Conservation (phyloP, 2,888 invertebrate species). For the Sinohyriopsis cumingii region DNA sequence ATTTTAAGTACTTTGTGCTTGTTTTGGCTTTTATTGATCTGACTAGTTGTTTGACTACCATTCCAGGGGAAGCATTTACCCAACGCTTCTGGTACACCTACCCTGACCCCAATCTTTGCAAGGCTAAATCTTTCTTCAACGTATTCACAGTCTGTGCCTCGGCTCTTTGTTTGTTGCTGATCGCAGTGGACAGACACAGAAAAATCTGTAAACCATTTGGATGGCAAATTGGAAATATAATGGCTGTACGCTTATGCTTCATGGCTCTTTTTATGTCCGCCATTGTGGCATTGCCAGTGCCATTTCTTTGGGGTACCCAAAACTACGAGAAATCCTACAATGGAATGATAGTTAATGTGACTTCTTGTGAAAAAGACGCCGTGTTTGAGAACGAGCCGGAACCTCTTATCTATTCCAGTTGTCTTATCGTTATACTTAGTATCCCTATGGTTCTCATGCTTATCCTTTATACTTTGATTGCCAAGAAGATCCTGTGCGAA, state of each 20-base stretch:
- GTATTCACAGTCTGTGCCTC: conserved; percentile 19
- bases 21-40: conserved; percentile 18
- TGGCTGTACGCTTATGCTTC: too few relatives aligned
- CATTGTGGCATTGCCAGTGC: too few relatives aligned
- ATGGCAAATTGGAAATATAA: conserved; percentile 12
- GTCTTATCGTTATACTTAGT: too few relatives aligned
- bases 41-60: conserved; percentile 15
- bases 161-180: conserved; percentile 14
- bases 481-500: too few relatives aligned
- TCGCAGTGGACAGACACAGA: conserved; percentile 15
- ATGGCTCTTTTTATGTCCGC: too few relatives aligned
- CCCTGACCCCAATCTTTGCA: conserved; percentile 4
- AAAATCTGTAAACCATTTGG: conserved; percentile 18
- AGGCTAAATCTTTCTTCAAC: conserved; percentile 23
- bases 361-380: too few relatives aligned
- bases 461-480: too few relatives aligned
- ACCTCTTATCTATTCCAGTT: too few relatives aligned
- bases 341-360: too few relatives aligned
- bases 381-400: too few relatives aligned
- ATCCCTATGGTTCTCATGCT: too few relatives aligned
- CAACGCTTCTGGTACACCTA: conserved; percentile 22
- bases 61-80: conserved; percentile 20
- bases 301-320: too few relatives aligned
- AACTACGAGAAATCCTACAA: background rate
- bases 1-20: conserved; percentile 22